Evolutionary conservation across 2,113 vertebrate species (phyloP).

Genomic region (Tychaedon coryphoeus): DNA sequence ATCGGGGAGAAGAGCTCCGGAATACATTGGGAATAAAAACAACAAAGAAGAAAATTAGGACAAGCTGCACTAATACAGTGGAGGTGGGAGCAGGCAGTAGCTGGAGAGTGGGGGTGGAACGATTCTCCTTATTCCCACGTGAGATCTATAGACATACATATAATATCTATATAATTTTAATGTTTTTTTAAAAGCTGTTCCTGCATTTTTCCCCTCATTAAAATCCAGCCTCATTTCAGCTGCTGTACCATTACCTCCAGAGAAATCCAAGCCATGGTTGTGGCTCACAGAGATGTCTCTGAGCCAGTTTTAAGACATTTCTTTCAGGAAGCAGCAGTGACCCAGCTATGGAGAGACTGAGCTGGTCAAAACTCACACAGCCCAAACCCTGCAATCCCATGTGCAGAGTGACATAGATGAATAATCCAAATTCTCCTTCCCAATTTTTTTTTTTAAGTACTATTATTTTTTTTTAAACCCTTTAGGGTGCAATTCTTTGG

Average conservation of each 20-base stretch:
- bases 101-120: not conserved
- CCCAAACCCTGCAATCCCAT: not conserved
- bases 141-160: not conserved
- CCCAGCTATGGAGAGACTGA: not conserved
- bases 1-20: not conserved
- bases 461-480: not conserved
- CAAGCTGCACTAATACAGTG: not conserved
- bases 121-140: not conserved
- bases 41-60: conserved; percentile 53
- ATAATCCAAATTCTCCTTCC: not conserved
- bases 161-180: not conserved
- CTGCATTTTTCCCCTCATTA: not conserved
- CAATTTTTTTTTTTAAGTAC: not conserved
- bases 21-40: conserved; percentile 33
- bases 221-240: not conserved
- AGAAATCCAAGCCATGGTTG: fast-evolving
- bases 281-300: not conserved
- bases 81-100: conserved; percentile 11
- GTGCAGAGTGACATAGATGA: not conserved
- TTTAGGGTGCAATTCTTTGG: not conserved
- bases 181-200: not conserved
- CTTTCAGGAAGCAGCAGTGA: not conserved
- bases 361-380: not conserved
- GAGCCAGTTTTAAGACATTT: not conserved
- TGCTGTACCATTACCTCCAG: not conserved